Evolutionary conservation across 2,888 invertebrate species (phyloP), one percentile per base, ranked within the genome.

Genomic region (Leucozona laternaria): DNA sequence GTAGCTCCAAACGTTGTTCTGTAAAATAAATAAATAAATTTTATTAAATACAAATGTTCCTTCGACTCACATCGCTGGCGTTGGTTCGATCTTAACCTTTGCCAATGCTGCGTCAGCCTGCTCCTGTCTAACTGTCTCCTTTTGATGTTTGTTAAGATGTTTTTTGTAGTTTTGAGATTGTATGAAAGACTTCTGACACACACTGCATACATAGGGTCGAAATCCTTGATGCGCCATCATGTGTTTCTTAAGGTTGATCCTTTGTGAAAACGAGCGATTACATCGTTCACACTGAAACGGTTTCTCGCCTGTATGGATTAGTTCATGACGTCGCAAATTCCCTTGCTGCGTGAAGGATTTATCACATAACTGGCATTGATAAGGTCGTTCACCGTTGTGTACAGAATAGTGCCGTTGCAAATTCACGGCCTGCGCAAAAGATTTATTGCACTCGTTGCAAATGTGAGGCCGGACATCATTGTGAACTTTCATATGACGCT

Each of bases 211-310:
- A 83, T 90, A 92, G 7, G 92, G 92, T 84, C 91, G 91, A 72
- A 91, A 91, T 72, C 92, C 92, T 17, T 92, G 89, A 88, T 92
- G 92, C 2, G 92, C 91, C 90, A 92, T 90, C 76, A 92, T 92
- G 87, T 92, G 92, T 82, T 92, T 92, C 83, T 92, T 92, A n/a
- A 92, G 90, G 88, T 92, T 92, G 20, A 92, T 92, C 57, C 92
- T 90, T 78, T 92, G 92, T 10, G 92, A 92, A 80, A 92, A 92
- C 82, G 91, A 92, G 40, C 92, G 90, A 13, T 91, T 91, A 72
- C 92, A 92, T 15, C 92, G 90, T 88, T 91, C 92, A 88, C 92
- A 92, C 4, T 92, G 91, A 81, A 92, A 92, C 25, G 92, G 92
- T 83, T 92, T 92, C 70, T 92, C 92, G 28, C 92, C 92, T 17